These are phyloP conservation scores for Oreamnos americanus DNA, from an alignment of 2,113 vertebrate species.

Conservation along the genomic window DNA sequence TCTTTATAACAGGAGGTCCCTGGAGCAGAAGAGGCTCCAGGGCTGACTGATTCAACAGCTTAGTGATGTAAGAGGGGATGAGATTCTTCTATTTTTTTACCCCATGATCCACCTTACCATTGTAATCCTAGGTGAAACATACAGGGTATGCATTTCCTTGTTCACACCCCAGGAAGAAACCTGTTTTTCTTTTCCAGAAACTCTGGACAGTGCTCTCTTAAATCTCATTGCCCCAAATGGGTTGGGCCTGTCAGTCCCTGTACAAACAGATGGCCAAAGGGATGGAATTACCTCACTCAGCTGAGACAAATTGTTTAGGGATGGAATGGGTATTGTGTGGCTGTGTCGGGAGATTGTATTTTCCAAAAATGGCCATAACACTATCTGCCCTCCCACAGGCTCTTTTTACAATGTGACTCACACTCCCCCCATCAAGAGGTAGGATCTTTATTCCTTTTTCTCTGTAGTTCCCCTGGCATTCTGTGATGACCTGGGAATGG, in stretches of 20 bases:
- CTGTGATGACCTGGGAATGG: not conserved
- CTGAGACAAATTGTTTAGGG: not conserved
- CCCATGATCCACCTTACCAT: not conserved
- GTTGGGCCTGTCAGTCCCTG: not conserved
- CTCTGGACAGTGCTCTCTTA: not conserved
- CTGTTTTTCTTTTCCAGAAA: not conserved
- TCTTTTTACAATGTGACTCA: not conserved
- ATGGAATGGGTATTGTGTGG: not conserved
- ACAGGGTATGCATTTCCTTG: not conserved
- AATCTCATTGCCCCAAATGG: not conserved
- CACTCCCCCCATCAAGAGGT: not conserved
- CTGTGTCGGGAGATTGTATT: not conserved
- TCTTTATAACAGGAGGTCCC: not conserved
- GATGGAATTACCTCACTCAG: not conserved
- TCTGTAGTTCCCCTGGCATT: not conserved
- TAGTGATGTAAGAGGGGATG: not conserved
- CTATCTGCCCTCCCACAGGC: not conserved
- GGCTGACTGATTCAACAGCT: not conserved
- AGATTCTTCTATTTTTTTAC: not conserved
- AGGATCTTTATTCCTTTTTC: not conserved
- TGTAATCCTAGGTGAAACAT: not conserved
- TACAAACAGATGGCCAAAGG: not conserved
- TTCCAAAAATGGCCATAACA: not conserved
- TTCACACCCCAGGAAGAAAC: not conserved
- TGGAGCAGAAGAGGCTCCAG: not conserved